Evolutionary conservation across 2,113 vertebrate species (phyloP).

Genomic region (Grantiella picta): DNA sequence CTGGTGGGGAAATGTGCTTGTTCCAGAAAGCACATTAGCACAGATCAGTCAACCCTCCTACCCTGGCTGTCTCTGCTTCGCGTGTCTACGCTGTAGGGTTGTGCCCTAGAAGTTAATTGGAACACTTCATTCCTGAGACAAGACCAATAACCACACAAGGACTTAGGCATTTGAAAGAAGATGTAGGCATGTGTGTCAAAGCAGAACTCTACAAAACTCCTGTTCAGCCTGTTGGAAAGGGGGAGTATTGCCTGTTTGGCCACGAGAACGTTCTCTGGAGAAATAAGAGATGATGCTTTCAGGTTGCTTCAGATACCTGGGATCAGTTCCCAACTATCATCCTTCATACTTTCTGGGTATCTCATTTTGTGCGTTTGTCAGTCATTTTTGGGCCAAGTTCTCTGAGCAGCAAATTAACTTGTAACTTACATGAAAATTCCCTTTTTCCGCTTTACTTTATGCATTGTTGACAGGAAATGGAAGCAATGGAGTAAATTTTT

Average conservation of each 20-base stretch:
- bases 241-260: neutral
- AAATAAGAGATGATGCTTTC: neutral
- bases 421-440: neutral
- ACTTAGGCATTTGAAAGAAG: neutral
- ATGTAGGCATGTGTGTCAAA: neutral
- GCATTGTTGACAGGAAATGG: neutral
- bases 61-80: neutral
- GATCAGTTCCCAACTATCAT: neutral
- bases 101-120: neutral
- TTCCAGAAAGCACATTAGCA: neutral
- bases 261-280: neutral
- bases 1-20: neutral
- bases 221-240: neutral
- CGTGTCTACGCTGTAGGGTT: neutral
- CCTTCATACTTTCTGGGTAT: neutral
- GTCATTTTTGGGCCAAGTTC: neutral
- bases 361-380: neutral
- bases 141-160: neutral
- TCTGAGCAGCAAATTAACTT: neutral
- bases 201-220: neutral
- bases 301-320: neutral
- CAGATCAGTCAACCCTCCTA: neutral
- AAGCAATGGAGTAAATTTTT: neutral
- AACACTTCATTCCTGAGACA: neutral
- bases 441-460: neutral